Evolutionary conservation across 2,113 vertebrate genomes (phyloP).

Genomic region (Neogale vison): DNA sequence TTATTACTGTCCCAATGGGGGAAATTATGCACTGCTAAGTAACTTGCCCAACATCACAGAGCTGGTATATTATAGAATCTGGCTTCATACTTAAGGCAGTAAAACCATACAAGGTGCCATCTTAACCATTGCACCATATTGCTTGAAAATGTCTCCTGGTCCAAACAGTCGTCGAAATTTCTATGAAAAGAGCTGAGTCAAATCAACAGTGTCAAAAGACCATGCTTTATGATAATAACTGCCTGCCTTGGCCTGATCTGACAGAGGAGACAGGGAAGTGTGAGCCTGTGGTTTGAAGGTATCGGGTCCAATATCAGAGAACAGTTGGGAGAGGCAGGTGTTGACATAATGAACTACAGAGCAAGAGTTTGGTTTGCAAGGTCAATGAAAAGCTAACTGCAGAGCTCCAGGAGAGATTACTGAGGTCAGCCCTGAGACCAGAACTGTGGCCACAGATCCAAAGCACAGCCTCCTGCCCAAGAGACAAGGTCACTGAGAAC

Average conservation of each 20-base stretch:
- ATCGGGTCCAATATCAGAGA: neutral
- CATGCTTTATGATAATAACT: neutral
- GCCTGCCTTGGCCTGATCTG: neutral
- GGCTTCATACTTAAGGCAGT: neutral
- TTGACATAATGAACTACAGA: neutral
- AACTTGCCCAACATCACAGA: neutral
- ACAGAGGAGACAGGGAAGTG: neutral
- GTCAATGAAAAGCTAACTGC: neutral
- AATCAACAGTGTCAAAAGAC: neutral
- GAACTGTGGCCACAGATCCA: neutral
- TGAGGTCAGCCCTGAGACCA: neutral
- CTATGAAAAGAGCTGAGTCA: neutral
- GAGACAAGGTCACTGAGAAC: neutral
- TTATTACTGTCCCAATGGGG: neutral
- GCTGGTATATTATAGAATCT: neutral
- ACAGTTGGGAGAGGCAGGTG: neutral
- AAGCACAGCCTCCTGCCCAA: neutral
- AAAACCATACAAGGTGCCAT: neutral
- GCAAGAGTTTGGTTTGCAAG: neutral
- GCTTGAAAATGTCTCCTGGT: neutral
- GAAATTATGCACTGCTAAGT: neutral
- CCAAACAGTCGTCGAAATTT: neutral
- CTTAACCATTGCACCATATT: neutral
- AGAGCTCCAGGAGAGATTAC: neutral
- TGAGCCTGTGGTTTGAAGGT: neutral